phyloP scores from a whole-genome alignment of 2,888 invertebrate species.

The Lypha dubia region DNA sequence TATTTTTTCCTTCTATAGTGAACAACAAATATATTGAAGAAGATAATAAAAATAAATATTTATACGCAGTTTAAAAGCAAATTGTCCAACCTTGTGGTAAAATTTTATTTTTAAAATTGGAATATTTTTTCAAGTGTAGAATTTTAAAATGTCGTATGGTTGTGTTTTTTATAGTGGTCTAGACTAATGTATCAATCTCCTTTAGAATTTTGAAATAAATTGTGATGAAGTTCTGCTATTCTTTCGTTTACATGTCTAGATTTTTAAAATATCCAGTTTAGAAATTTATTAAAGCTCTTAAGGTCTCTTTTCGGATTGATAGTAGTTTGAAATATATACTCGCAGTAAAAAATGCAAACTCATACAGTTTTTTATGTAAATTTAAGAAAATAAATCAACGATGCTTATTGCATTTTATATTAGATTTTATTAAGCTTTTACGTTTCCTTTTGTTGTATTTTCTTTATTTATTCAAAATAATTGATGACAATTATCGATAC shows the following conservation, averaged over 20 bases:
- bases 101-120: not conserved
- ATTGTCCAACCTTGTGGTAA: constrained; percentile 33
- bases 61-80: not conserved
- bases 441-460: constrained; percentile 13
- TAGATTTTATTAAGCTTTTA: constrained; percentile 51
- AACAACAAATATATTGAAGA: constrained; percentile 35
- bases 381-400: constrained; percentile 62
- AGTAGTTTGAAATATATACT: constrained; percentile 10
- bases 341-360: constrained; percentile 34
- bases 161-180: not conserved
- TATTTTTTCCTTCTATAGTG: not conserved
- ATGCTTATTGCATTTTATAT: constrained; percentile 65
- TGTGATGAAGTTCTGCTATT: not conserved
- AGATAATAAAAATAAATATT: constrained; percentile 53
- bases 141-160: no score
- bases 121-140: not conserved
- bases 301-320: constrained; percentile 13
- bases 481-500: constrained; percentile 57
- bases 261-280: constrained; percentile 18
- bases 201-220: not conserved
- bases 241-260: constrained; percentile 16
- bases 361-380: constrained; percentile 58
- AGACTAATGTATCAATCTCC: not conserved
- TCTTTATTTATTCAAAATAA: constrained; percentile 38
- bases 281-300: constrained; percentile 17